A percentile compares a stretch with the other conserved stretches of the same genome.
Evolutionary conservation across 2,113 vertebrate genomes (phyloP).

Genomic region (Gnathonemus longibarbis): DNA sequence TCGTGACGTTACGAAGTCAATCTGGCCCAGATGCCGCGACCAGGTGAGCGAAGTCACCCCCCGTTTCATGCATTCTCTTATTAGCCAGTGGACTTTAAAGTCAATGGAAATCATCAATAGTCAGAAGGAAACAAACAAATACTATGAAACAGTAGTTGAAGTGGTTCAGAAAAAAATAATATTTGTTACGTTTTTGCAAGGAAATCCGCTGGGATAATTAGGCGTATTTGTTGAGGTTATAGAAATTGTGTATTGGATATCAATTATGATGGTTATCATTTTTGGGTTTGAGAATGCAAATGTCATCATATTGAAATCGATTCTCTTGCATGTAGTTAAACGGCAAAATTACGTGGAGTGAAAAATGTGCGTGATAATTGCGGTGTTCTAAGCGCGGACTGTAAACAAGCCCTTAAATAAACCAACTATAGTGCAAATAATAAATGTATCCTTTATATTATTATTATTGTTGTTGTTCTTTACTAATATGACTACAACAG

Average conservation of each 20-base stretch:
- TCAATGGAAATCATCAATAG: neutral
- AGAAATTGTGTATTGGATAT: neutral
- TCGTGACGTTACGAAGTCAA: slow-evolving; percentile 40
- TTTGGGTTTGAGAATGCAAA: neutral
- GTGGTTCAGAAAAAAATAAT: neutral
- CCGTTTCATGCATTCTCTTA: neutral
- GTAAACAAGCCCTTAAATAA: neutral
- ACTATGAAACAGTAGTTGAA: neutral
- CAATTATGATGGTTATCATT: neutral
- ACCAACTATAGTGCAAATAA: neutral
- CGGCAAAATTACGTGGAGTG: neutral
- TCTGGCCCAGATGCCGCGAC: neutral
- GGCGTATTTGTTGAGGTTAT: neutral
- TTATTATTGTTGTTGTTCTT: neutral
- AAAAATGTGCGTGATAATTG: neutral
- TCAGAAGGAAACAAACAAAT: neutral
- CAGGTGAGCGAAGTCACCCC: slow-evolving; percentile 28
- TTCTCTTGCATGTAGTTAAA: neutral
- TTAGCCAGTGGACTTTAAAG: neutral
- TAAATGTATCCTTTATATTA: neutral
- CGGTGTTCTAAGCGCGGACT: neutral
- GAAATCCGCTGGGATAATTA: neutral
- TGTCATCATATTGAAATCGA: neutral
- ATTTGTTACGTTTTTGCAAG: neutral
- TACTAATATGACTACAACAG: neutral